Percentiles rank a stretch among this genome's conserved stretches.
phyloP scores from a whole-genome alignment of 1,140 invertebrate genomes.

The Centruroides sculpturatus region DNA sequence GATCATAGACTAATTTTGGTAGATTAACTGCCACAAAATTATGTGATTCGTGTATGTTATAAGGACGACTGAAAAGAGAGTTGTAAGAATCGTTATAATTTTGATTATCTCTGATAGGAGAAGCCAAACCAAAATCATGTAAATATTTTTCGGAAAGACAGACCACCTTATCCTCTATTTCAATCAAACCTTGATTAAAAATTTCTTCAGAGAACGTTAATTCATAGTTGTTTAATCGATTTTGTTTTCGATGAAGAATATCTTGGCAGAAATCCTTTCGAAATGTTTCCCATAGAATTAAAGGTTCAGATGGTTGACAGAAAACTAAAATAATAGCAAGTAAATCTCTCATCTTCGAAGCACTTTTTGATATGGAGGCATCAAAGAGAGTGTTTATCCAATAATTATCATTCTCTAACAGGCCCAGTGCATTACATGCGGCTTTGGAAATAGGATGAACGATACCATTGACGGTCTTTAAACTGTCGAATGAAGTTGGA shows the following conservation, averaged over 20 bases:
- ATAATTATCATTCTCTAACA: conserved; percentile 26
- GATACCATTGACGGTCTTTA: no score
- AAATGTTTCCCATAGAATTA: conserved; percentile 13
- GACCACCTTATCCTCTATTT: conserved; percentile 6
- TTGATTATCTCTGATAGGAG: no score
- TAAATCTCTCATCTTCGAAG: no score
- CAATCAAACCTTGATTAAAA: conserved; percentile 10
- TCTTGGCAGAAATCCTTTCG: conserved; percentile 4
- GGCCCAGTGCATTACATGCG: conserved; percentile 25
- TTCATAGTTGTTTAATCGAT: background rate
- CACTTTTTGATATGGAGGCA: no score
- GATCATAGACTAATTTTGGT: no score
- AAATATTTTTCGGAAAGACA: no score
- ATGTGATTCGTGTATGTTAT: no score
- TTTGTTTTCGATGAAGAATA: background rate
- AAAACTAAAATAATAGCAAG: conserved; percentile 29
- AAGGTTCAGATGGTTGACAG: conserved; percentile 20
- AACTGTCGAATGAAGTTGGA: conserved; percentile 26
- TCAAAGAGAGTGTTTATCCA: no score
- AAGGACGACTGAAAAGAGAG: no score
- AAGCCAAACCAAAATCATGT: no score
- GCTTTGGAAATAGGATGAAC: conserved; percentile 29
- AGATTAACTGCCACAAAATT: no score
- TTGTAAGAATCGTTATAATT: no score
- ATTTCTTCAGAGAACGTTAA: background rate